Conservation (phyloP, 1,140 invertebrate genomes). For the Epicauta chinensis region DNA sequence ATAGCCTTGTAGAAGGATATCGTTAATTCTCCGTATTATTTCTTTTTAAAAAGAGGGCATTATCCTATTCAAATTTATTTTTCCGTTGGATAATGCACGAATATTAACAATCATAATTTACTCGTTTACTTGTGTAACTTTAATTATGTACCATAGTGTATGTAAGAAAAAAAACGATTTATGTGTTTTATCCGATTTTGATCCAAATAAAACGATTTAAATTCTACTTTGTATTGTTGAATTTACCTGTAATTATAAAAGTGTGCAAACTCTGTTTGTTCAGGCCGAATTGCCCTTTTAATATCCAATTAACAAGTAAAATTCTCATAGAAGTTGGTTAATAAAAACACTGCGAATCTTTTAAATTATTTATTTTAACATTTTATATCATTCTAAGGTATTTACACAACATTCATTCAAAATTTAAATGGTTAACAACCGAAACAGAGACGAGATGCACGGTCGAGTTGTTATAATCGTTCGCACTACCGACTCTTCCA, state of each 20-base stretch:
- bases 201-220: constrained; percentile 10
- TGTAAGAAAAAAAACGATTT: constrained; percentile 8
- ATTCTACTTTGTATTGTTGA: not conserved
- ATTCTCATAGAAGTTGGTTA: not conserved
- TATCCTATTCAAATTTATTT: not conserved
- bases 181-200: constrained; percentile 14
- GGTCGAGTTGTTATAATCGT: not conserved
- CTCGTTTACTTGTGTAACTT: not conserved
- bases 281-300: not conserved
- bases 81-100: not conserved
- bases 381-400: constrained; percentile 37
- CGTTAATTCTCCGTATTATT: no score
- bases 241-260: no score
- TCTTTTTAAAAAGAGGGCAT: no score
- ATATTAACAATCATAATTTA: not conserved
- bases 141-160: constrained; percentile 15
- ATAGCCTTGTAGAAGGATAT: constrained; percentile 3
- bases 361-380: constrained; percentile 37
- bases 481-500: not conserved
- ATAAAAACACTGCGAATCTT: constrained; percentile 8
- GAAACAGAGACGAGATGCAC: not conserved
- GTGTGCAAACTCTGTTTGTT: no score
- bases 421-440: constrained; percentile 10
- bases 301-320: no score
- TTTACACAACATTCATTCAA: constrained; percentile 38